Conservation (phyloP, 2,888 invertebrate species). For the Agrochola circellaris region DNA sequence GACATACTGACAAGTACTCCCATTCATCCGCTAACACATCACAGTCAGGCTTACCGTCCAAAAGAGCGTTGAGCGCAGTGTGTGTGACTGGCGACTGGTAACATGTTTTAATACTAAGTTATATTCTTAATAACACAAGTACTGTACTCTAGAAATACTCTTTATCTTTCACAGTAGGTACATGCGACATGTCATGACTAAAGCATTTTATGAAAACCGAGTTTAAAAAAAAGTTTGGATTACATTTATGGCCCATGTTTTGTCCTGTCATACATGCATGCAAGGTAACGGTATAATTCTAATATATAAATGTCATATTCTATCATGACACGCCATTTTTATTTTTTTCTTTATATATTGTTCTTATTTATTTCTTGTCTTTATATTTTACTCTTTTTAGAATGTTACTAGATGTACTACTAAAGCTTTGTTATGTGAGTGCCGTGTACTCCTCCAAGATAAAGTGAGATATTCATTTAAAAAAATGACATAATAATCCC, state of each 20-base stretch:
- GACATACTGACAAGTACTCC: too few relatives aligned
- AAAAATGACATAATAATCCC: too few relatives aligned
- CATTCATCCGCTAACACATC: too few relatives aligned
- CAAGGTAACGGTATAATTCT: background rate
- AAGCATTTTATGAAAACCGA: background rate
- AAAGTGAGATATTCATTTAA: too few relatives aligned
- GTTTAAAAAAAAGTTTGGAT: background rate
- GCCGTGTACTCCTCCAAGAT: too few relatives aligned
- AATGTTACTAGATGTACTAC: background rate
- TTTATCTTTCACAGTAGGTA: background rate
- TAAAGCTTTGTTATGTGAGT: background rate
- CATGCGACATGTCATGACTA: background rate
- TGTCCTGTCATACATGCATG: background rate
- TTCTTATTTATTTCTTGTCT: too few relatives aligned
- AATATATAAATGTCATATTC: background rate
- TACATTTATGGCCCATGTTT: background rate
- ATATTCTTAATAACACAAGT: background rate
- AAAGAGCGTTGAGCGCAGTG: background rate
- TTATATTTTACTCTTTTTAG: background rate
- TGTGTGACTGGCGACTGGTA: too few relatives aligned
- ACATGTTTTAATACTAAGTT: background rate
- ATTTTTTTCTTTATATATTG: too few relatives aligned
- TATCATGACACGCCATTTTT: background rate
- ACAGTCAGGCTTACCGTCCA: background rate
- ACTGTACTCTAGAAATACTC: background rate